phyloP scores from a whole-genome alignment of 2,797 vertebrate genomes.

The Coluber constrictor region DNA sequence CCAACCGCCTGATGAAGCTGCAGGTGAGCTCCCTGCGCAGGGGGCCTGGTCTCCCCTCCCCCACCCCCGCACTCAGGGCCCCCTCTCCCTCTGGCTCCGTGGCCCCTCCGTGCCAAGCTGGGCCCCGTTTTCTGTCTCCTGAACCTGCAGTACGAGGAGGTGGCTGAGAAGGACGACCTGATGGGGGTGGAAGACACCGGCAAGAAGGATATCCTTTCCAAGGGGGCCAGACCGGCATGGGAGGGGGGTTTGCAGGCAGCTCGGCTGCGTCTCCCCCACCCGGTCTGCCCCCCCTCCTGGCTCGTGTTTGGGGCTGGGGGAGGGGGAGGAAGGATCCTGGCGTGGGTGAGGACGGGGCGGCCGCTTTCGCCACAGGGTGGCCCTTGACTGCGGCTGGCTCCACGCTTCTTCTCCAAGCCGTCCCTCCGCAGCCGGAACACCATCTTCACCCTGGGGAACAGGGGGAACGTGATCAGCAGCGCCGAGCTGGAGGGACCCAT shows the following conservation, averaged over 20 bases:
- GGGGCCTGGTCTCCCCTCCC: too few species aligned
- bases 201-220: conserved; percentile 87
- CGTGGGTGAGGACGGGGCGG: accelerated
- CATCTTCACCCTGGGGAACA: conserved; percentile 89
- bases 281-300: background rate
- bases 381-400: conserved; percentile 62
- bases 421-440: conserved; percentile 91
- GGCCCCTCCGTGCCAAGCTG: background rate
- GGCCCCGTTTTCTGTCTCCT: background rate
- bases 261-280: background rate
- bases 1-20: conserved; percentile 87
- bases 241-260: background rate
- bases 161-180: conserved; percentile 91
- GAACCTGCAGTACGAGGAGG: conserved; percentile 85
- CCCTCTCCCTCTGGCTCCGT: too few species aligned
- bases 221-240: accelerated
- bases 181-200: conserved; percentile 94
- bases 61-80: background rate
- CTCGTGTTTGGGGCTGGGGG: background rate
- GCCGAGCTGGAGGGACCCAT: conserved; percentile 89
- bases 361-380: too few species aligned
- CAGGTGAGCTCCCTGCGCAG: conserved; percentile 72
- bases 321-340: background rate
- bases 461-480: conserved; percentile 81
- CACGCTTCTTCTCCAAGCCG: conserved; percentile 91